Base-by-base conservation (phyloP, 2,888 invertebrate species). In the Callosobruchus maculatus region DNA sequence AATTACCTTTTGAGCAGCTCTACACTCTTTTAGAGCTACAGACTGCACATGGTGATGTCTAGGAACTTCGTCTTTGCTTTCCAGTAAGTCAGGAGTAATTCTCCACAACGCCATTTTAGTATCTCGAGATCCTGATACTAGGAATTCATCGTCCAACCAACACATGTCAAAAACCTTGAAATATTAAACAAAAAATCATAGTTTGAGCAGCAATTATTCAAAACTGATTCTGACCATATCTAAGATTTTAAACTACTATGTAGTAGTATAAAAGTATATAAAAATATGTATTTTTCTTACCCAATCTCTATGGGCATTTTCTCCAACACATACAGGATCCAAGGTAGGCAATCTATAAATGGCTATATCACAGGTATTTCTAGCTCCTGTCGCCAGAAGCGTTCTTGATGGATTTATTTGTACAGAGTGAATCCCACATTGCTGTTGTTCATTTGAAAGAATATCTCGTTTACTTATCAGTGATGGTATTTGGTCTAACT, bases 91-190 rank as follows among this genome's bases (percentile, higher is more conserved):
- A 0, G 86, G 83, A 2, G 86, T 94, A 72, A 97, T 93, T 76
- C 93, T 91, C 98, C 98, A 98, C 75, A 98, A 88, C 22, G 96
- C 95, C 89, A 98, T 91, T 85, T 93, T 94, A 2, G 96, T 95
- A 87, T 98, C 98, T 73, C 97, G 92, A 0, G 97, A 97, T 18
- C 97, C 97, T 5, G 97, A 96, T 74, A 98, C 97, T 73, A 98
- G 88, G 89, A 96, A 97, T 87, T 97, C 94, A 87, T 98, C 98
- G 87, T 98, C 98, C 77, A 98, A 87, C 98, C 98, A 98, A 78
- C 95, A 95, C 92, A 97, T 93, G 84, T 98, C 98, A 87, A 95
- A 91, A 77, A 91, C 90, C 90, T 91, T 26, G 74, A 73, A 77
- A 70, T 67, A 74, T 74, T 69, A 67, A n/a, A 70, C 7, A 68